Evolutionary conservation across 2,888 invertebrate species (phyloP).

Genomic region (Hirtodrosophila histrioides): DNA sequence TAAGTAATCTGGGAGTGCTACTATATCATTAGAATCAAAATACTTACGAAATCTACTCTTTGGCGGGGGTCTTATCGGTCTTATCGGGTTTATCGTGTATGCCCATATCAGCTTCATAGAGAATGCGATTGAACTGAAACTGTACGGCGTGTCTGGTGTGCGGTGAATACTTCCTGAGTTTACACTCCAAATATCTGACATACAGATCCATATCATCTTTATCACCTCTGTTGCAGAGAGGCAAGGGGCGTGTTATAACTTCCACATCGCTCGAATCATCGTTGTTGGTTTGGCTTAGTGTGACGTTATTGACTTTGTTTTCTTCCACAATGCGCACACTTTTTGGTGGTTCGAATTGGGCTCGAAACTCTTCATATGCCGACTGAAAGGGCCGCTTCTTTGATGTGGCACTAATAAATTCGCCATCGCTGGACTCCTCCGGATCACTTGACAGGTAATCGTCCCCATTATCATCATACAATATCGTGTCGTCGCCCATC

Average conservation of each 20-base stretch:
- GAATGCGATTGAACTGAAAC: conserved; percentile 25
- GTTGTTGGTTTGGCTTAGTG: neutral
- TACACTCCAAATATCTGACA: conserved; percentile 13
- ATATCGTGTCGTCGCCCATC: no score
- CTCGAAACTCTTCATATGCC: conserved; percentile 12
- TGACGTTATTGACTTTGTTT: neutral
- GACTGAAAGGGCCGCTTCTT: conserved; percentile 2
- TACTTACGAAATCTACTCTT: neutral
- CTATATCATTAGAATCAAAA: no score
- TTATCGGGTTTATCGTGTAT: conserved; percentile 7
- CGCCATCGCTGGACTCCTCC: conserved; percentile 8
- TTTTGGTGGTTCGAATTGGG: conserved; percentile 5
- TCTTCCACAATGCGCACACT: neutral
- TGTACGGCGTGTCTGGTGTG: conserved; percentile 9
- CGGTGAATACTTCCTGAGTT: conserved; percentile 18
- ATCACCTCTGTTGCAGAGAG: neutral
- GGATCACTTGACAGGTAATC: neutral
- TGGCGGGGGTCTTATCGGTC: no score
- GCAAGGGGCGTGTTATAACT: no score
- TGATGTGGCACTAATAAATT: conserved; percentile 1
- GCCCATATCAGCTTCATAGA: conserved; percentile 28
- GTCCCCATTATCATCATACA: no score
- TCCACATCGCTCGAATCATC: neutral
- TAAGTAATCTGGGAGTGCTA: no score
- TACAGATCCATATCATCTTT: conserved; percentile 15